Conservation (phyloP, 2,113 vertebrate species). For the Chaetura pelagica region DNA sequence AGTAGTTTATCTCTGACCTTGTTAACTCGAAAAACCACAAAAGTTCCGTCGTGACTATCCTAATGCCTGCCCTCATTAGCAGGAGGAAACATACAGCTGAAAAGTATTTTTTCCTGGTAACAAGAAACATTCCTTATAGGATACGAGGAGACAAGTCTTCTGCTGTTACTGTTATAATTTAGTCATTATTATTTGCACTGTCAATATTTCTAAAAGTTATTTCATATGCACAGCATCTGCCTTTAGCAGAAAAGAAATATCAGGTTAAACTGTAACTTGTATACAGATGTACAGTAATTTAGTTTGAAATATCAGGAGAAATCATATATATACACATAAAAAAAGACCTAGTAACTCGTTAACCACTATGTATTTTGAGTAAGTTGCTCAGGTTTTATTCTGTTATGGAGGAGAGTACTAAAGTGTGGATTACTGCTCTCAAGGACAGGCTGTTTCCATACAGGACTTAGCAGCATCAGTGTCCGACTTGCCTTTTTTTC, state of each 20-base stretch:
- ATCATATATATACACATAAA: not conserved
- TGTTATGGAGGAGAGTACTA: not conserved
- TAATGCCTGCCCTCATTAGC: not conserved
- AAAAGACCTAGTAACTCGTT: not conserved
- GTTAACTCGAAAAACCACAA: accelerated
- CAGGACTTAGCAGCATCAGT: not conserved
- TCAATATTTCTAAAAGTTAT: not conserved
- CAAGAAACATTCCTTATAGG: not conserved
- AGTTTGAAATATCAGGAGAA: not conserved
- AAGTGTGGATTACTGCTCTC: not conserved
- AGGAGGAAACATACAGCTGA: not conserved
- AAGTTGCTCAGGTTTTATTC: not conserved
- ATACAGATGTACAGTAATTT: not conserved
- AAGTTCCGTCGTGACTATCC: not conserved
- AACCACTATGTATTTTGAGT: not conserved
- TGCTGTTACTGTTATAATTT: not conserved
- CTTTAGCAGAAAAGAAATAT: not conserved
- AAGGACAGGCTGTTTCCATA: not conserved
- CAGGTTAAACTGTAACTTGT: not conserved
- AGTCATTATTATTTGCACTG: not conserved
- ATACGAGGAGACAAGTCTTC: not conserved
- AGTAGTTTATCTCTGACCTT: not conserved
- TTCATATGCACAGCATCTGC: not conserved
- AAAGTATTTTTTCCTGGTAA: not conserved
- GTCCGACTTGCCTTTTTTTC: not conserved